Percentiles rank a stretch among this genome's conserved stretches.
Evolutionary conservation across 2,797 vertebrate species (phyloP).

Genomic region (Trachops cirrhosus): DNA sequence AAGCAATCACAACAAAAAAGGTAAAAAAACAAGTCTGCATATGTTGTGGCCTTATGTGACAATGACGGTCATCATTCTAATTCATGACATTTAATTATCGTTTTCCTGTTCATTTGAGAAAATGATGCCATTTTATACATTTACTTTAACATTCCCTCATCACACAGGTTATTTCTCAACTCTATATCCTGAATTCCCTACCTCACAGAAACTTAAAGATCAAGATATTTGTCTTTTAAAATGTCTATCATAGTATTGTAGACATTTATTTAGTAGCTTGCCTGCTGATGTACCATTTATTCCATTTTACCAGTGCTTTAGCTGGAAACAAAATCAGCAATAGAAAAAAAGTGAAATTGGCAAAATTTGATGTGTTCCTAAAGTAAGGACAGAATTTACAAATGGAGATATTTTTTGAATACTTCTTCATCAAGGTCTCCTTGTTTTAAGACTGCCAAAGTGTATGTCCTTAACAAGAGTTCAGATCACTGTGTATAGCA

Average conservation of each 20-base stretch:
- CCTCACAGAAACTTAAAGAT: background rate
- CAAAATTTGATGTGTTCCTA: conserved; percentile 40
- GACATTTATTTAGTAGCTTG: background rate
- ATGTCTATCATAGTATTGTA: background rate
- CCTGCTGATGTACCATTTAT: background rate
- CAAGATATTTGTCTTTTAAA: background rate
- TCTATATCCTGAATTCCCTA: background rate
- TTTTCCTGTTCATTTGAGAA: background rate
- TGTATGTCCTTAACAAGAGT: conserved; percentile 49
- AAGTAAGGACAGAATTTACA: conserved; percentile 71
- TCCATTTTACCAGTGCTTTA: background rate
- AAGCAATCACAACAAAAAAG: background rate
- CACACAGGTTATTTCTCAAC: background rate
- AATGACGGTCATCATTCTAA: background rate
- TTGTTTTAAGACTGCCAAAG: conserved; percentile 57
- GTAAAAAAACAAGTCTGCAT: background rate
- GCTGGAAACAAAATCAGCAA: background rate
- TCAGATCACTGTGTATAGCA: conserved; percentile 77
- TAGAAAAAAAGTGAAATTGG: conserved; percentile 56
- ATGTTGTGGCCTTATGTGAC: background rate
- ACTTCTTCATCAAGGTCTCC: conserved; percentile 41
- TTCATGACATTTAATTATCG: background rate
- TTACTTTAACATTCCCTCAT: background rate
- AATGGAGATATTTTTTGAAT: conserved; percentile 68
- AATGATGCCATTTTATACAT: background rate